A percentile compares a stretch with the other conserved stretches of the same genome.
These are phyloP conservation scores for Chaunax sp. DNA, from an alignment of 2,797 vertebrate species.

Conservation along the genomic window DNA sequence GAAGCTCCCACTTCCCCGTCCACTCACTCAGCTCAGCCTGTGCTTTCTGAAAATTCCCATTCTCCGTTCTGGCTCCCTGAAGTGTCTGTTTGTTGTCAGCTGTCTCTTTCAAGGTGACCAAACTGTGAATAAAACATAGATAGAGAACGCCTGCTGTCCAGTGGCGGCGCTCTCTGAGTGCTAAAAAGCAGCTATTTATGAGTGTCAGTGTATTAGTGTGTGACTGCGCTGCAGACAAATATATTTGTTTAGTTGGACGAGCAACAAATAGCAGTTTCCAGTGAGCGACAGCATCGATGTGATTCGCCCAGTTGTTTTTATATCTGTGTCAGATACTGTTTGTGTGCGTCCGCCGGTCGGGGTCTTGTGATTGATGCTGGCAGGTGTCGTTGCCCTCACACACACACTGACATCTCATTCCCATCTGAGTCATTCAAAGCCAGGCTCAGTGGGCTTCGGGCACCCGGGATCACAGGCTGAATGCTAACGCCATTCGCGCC, in stretches of 20 bases:
- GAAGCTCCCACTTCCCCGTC: background rate
- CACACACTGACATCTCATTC: slow-evolving; percentile 63
- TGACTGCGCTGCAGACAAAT: background rate
- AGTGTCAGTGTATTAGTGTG: background rate
- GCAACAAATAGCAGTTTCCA: slow-evolving; percentile 13
- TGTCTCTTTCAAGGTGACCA: slow-evolving; percentile 55
- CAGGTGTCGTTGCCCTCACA: slow-evolving; percentile 53
- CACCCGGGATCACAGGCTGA: slow-evolving; percentile 42
- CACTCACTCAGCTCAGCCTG: slow-evolving; percentile 20
- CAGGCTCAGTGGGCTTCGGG: slow-evolving; percentile 22
- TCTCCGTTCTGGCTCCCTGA: slow-evolving; percentile 12
- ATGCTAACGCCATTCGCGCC: slow-evolving; percentile 49
- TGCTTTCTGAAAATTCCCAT: slow-evolving; percentile 28
- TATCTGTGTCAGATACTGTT: background rate
- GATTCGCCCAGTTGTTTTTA: slow-evolving; percentile 4
- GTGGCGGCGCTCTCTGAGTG: background rate
- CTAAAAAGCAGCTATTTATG: slow-evolving; percentile 26
- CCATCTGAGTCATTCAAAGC: slow-evolving; percentile 50
- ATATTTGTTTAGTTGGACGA: background rate
- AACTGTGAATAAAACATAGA: slow-evolving; percentile 66
- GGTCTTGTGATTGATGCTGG: slow-evolving; percentile 63
- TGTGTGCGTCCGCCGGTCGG: slow-evolving; percentile 7
- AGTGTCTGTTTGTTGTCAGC: slow-evolving; percentile 60
- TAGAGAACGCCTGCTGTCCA: background rate
- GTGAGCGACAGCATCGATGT: background rate